Conservation (phyloP, 2,888 invertebrate species). For the Tiliacea citrago region DNA sequence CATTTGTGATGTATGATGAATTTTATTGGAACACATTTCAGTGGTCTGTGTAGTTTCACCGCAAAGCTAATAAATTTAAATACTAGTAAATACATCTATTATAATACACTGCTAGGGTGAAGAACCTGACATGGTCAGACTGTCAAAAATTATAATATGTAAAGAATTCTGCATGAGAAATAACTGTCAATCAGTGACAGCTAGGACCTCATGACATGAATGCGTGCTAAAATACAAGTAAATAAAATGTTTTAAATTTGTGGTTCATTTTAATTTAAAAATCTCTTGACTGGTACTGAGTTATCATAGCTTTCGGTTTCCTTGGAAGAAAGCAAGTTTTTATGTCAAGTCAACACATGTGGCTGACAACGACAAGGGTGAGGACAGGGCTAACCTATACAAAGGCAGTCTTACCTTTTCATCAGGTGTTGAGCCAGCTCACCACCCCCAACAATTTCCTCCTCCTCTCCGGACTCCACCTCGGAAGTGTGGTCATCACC, state of each 20-base stretch:
- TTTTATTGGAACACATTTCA: background rate
- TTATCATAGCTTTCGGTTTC: background rate
- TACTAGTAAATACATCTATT: background rate
- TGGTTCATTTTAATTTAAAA: background rate
- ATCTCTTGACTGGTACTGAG: background rate
- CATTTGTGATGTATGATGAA: background rate
- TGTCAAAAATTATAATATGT: too few species aligned
- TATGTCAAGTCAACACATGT: conserved; percentile 33
- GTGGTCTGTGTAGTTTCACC: background rate
- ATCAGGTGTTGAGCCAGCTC: conserved; percentile 85
- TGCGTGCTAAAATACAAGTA: background rate
- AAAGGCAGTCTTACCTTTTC: conserved; percentile 79
- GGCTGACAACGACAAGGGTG: conserved; percentile 19
- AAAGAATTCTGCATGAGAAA: background rate
- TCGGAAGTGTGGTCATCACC: conserved; percentile 92
- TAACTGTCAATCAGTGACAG: conserved; percentile 7
- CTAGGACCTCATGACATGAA: background rate
- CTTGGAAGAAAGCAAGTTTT: background rate
- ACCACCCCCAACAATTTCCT: conserved; percentile 90
- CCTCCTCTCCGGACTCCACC: conserved; percentile 92
- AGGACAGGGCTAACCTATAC: conserved; percentile 65
- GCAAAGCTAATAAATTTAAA: too few species aligned
- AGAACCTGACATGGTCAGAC: background rate
- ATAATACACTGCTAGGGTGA: background rate
- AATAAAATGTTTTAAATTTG: background rate